Percentiles rank a stretch among this genome's conserved stretches.
Conservation (phyloP, 1,140 invertebrate genomes). For the Ctenoplectra terminalis region DNA sequence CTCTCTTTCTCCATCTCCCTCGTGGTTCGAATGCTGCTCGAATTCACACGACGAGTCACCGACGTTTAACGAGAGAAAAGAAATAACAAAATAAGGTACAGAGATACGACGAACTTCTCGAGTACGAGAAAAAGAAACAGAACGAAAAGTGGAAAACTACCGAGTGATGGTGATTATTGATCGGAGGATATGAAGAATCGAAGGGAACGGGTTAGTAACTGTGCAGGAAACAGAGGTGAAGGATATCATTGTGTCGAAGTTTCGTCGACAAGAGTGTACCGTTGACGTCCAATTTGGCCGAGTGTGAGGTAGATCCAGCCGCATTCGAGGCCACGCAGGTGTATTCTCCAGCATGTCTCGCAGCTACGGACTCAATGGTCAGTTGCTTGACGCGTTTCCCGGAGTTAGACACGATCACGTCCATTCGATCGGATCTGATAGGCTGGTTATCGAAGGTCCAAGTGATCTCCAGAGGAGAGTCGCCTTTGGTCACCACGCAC, state of each 20-base stretch:
- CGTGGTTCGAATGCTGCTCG: not conserved
- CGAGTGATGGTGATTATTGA: not conserved
- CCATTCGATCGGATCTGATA: conserved; percentile 73
- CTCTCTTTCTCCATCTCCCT: not conserved
- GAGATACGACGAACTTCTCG: too few species aligned
- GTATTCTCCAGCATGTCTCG: conserved; percentile 89
- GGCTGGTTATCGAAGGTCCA: conserved; percentile 84
- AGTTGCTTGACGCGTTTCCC: conserved; percentile 85
- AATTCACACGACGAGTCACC: not conserved
- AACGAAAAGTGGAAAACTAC: not conserved
- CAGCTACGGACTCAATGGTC: conserved; percentile 89
- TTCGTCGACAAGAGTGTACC: conserved; percentile 83
- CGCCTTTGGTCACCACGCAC: conserved; percentile 88
- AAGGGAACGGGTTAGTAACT: not conserved
- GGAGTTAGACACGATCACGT: conserved; percentile 80
- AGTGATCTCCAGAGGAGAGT: conserved; percentile 87
- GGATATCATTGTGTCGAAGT: not conserved
- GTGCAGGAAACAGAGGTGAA: not conserved
- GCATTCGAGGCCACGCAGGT: conserved; percentile 90
- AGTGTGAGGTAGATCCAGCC: conserved; percentile 87
- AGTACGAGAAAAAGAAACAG: not conserved
- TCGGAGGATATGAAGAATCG: not conserved
- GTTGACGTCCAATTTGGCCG: conserved; percentile 88
- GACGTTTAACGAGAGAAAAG: not conserved
- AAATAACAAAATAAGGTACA: rapidly evolving